A percentile compares a stretch with the other conserved stretches of the same genome.
phyloP scores from a whole-genome alignment of 1,140 invertebrate genomes.

The Drosophila ficusphila region DNA sequence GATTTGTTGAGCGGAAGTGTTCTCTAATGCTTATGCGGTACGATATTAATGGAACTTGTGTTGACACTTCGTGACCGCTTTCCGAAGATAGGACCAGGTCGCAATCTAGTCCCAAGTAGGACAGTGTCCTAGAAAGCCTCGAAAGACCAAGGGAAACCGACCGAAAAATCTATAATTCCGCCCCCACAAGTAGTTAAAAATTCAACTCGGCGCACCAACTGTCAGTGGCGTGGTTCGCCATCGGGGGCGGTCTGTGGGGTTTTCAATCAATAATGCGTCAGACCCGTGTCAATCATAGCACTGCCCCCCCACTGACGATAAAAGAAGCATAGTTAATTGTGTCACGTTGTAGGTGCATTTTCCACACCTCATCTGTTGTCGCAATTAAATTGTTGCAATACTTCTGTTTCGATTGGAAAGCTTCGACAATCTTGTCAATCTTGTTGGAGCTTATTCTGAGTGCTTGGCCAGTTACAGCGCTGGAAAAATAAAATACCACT shows the following conservation, averaged over 20 bases:
- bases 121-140: background rate
- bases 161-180: slow-evolving; percentile 2
- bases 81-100: background rate
- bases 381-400: background rate
- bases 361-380: background rate
- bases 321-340: slow-evolving; percentile 16
- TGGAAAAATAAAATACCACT: background rate
- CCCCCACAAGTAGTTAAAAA: slow-evolving; percentile 2
- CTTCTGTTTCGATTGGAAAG: slow-evolving; percentile 4
- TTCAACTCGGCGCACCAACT: background rate
- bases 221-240: background rate
- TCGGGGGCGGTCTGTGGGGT: background rate
- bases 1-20: background rate
- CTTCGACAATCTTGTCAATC: slow-evolving; percentile 56
- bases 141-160: background rate
- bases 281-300: slow-evolving; percentile 37
- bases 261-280: slow-evolving; percentile 46
- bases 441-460: slow-evolving; percentile 39
- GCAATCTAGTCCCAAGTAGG: background rate
- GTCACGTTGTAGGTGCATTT: background rate
- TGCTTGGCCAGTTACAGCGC: background rate
- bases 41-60: slow-evolving; percentile 26
- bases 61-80: slow-evolving; percentile 7
- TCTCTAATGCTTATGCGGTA: slow-evolving; percentile 6
- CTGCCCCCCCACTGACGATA: background rate